These are phyloP conservation scores for Amphilophus citrinellus DNA, from an alignment of 2,113 vertebrate species.

Conservation along the genomic window DNA sequence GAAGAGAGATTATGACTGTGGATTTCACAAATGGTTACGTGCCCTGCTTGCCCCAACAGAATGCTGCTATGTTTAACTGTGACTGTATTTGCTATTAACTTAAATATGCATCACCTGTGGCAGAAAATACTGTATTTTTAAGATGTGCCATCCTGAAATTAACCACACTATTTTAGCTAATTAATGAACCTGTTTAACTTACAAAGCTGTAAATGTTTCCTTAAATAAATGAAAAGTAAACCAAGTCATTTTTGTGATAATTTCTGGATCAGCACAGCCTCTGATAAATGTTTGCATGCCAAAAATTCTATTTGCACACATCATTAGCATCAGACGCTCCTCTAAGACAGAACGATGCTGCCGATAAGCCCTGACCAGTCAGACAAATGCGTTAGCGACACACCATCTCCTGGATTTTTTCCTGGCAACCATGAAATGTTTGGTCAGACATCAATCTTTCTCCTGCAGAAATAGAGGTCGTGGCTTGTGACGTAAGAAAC, in stretches of 20 bases:
- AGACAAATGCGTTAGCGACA: slow-evolving; percentile 48
- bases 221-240: not conserved
- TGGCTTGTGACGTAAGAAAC: slow-evolving; percentile 67
- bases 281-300: not conserved
- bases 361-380: slow-evolving; percentile 21
- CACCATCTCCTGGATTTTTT: slow-evolving; percentile 56
- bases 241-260: not conserved
- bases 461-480: slow-evolving; percentile 69
- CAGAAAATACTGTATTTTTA: not conserved
- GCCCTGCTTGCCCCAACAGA: not conserved
- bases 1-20: not conserved
- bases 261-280: not conserved
- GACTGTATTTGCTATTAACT: not conserved
- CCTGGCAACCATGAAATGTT: slow-evolving; percentile 66
- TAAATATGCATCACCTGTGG: not conserved
- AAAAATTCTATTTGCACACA: slow-evolving; percentile 17
- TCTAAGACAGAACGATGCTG: slow-evolving; percentile 16
- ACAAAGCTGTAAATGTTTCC: not conserved
- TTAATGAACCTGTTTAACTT: not conserved
- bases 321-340: slow-evolving; percentile 12
- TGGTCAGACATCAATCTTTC: slow-evolving; percentile 74
- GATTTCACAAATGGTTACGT: not conserved
- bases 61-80: not conserved
- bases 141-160: not conserved
- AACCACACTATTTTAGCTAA: not conserved